Evolutionary conservation across 1,140 invertebrate species (phyloP), one percentile per base, ranked within the genome.

Genomic region (Frieseomelitta varia): DNA sequence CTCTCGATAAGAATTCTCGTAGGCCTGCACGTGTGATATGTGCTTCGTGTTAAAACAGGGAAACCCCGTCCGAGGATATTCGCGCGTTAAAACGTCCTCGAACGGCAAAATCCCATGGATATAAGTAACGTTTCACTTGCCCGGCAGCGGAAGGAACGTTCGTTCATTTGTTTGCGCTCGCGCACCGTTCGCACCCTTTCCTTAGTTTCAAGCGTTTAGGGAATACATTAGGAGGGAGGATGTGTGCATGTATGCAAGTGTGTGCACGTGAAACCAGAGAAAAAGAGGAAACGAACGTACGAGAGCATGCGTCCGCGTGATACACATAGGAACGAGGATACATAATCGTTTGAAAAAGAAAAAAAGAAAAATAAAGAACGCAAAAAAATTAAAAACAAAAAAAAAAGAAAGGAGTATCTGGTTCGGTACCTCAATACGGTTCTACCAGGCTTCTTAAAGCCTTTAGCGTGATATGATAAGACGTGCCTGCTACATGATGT

Each of bases 381-480:
- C 19, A 53, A 65, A 65, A 47, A 47, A 81, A 34, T 86, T 79
- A 58, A 83, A 84, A 79, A 87, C 30, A 84, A 17, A 85, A 89
- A 87, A 73, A 86, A 81, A n/a, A 30, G 17, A 53, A 21, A 61
- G 73, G 73, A 82, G 87, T 86, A 90, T 89, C 90, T 88, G 84
- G 83, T 91, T 90, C 87, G 86, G 87, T 91, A 92, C 90, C 79
- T 89, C 82, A 81, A 82, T 88, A 89, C 90, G 89, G 87, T 92
- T 91, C 90, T 88, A 89, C 81, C 86, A 88, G 90, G 86, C 88
- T 92, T 85, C 87, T 91, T 90, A 71, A 90, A 93, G 93, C 93
- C 94, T 94, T 90, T 94, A 95, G 94, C 93, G 94, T 95, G 93
- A 94, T 94, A 95, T 93, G 87, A 94, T 92, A 95, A 94, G 93